Percentiles rank a stretch among this genome's conserved stretches.
phyloP scores from a whole-genome alignment of 2,888 invertebrate genomes.

The Thymelicus acteon region DNA sequence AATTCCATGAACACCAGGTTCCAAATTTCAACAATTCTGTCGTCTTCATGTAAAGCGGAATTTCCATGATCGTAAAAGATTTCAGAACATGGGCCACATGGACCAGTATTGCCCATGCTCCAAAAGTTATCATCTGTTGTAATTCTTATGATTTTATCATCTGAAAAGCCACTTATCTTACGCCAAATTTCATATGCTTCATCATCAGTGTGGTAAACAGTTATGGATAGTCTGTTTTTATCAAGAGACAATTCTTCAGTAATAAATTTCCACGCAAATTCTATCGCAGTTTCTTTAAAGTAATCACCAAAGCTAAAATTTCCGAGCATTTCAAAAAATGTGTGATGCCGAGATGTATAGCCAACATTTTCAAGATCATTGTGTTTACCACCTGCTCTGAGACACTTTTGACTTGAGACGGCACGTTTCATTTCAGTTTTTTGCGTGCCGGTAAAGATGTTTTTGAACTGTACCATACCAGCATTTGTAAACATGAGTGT shows the following conservation, averaged over 20 bases:
- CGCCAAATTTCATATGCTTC: constrained; percentile 42
- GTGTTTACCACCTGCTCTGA: constrained; percentile 26
- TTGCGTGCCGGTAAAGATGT: constrained; percentile 37
- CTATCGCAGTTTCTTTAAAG: constrained; percentile 86
- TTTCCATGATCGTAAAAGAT: constrained; percentile 87
- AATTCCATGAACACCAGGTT: constrained; percentile 87
- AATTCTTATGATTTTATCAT: constrained; percentile 42
- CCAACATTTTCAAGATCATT: constrained; percentile 30
- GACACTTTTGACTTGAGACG: constrained; percentile 74
- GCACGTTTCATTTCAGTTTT: constrained; percentile 64
- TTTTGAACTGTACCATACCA: constrained; percentile 85
- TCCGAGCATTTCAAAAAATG: constrained; percentile 88
- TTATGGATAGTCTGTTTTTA: constrained; percentile 86
- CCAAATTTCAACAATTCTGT: constrained; percentile 84
- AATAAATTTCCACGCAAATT: constrained; percentile 86
- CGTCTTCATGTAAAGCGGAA: constrained; percentile 63
- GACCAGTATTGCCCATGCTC: constrained; percentile 88
- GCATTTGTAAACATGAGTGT: constrained; percentile 87
- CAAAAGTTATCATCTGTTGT: constrained; percentile 86
- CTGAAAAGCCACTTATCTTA: constrained; percentile 36
- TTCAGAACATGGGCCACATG: constrained; percentile 88
- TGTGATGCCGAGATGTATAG: constrained; percentile 56
- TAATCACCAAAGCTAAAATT: constrained; percentile 89
- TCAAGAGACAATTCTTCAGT: constrained; percentile 75
- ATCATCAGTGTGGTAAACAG: constrained; percentile 86